Conservation (phyloP, 53 echinoderm and acorn worm species). For the Actinopyga echinites region DNA sequence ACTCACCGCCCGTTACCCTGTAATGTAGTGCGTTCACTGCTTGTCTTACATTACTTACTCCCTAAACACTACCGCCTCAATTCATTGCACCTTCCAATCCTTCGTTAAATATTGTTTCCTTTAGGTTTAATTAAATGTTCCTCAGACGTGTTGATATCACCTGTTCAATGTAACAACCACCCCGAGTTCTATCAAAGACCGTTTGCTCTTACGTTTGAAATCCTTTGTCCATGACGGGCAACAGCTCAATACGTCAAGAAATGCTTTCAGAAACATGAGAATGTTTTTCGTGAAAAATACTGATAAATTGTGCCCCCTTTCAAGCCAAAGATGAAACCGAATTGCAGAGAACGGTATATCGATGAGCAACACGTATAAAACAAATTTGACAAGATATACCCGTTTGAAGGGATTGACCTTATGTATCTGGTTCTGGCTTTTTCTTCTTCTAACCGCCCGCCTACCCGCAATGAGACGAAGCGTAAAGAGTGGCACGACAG, state of each 20-base stretch:
- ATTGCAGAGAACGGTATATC: slow-evolving; percentile 86
- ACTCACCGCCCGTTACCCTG: no score
- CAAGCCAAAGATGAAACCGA: slow-evolving; percentile 79
- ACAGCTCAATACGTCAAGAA: slow-evolving; percentile 34
- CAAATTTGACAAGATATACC: slow-evolving; percentile 74
- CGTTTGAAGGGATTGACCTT: slow-evolving; percentile 66
- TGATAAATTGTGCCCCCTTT: slow-evolving; percentile 64
- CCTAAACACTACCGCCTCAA: no score
- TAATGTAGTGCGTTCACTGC: no score
- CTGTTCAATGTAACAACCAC: slow-evolving; percentile 78
- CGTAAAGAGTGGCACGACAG: slow-evolving; percentile 76
- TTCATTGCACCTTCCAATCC: no score
- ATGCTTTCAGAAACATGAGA: slow-evolving; percentile 77
- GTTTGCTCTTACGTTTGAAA: slow-evolving; percentile 36
- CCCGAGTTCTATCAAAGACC: slow-evolving; percentile 78
- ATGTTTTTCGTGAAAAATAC: slow-evolving; percentile 89
- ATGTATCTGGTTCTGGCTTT: slow-evolving; percentile 36
- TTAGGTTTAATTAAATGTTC: neutral
- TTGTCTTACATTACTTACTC: no score
- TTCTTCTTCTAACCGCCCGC: slow-evolving; percentile 49
- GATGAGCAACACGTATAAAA: slow-evolving; percentile 66
- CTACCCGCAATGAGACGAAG: slow-evolving; percentile 65
- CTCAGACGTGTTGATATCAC: neutral
- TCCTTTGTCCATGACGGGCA: slow-evolving; percentile 52
- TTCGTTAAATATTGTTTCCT: no score